Evolutionary conservation across 2,888 invertebrate species (phyloP), one percentile per base, ranked within the genome.

Genomic region (Stegophylla sp.): DNA sequence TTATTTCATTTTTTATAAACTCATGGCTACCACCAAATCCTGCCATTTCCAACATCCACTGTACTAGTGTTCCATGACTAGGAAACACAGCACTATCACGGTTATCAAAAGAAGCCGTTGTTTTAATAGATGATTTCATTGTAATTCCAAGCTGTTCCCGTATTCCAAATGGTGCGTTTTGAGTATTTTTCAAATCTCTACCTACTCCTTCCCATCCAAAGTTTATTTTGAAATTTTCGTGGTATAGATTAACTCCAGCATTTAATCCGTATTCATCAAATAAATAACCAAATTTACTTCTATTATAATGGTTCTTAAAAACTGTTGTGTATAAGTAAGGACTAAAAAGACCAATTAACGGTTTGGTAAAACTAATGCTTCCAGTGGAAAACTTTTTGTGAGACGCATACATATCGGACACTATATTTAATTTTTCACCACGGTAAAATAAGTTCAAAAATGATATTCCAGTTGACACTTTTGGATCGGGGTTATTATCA

Each of bases 11-110:
- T 87, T 94, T 94, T 43, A 95, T 86, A 86, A 95, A 96, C 20
- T 94, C 93, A n/a, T 96, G 91, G 86, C 96, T 94, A 2, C 98
- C 98, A 13, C 97, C 97, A 9, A 97, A 86, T 0, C 96, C 92
- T 41, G 97, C 95, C 85, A 94, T 89, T 87, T 98, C 98, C 84
- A 93, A 91, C 7, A 90, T 90, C 82, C 93, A 75, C 87, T 92
- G 92, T 9, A 94, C 86, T 83, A 92, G 88, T 9, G 90, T 86
- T 5, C 97, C 97, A 61, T 88, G 87, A 10, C 90, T 90, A 3
- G 97, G 96, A 87, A 97, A 94, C 82, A 96, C 91, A 4, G 88
- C 87, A 84, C 91, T 92, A 86, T 97, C 95, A 82, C 97, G 90
- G 82, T 90, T 90, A 87, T 97, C 97, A 82, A 92, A 90, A 0